These are phyloP conservation scores for Notospermus geniculatus DNA, from an alignment of 1,140 invertebrate genomes.

Conservation along the genomic window DNA sequence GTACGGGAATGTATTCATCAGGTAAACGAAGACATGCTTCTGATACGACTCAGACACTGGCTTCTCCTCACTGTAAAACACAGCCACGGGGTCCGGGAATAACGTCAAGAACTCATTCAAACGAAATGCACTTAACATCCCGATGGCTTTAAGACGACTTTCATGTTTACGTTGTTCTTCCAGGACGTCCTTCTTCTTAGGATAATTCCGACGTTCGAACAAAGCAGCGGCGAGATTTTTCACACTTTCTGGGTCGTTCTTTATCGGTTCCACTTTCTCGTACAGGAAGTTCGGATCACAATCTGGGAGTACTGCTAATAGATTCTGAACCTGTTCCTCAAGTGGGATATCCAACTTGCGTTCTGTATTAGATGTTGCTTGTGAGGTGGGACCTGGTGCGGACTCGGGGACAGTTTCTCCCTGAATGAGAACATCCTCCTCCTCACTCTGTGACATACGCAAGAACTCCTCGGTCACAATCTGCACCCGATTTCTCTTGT, in stretches of 20 bases:
- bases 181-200: slow-evolving; percentile 57
- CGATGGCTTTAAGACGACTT: slow-evolving; percentile 29
- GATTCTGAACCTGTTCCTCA: slow-evolving; percentile 46
- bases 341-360: slow-evolving; percentile 50
- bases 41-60: slow-evolving; percentile 44
- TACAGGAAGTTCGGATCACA: slow-evolving; percentile 61
- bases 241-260: slow-evolving; percentile 29
- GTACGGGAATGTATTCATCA: slow-evolving; percentile 44
- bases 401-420: slow-evolving; percentile 15
- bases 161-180: slow-evolving; percentile 38
- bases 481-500: slow-evolving; percentile 40
- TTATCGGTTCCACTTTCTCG: slow-evolving; percentile 33
- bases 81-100: slow-evolving; percentile 60
- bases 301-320: slow-evolving; percentile 49
- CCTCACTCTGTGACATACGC: slow-evolving; percentile 13
- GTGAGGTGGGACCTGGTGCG: slow-evolving; percentile 11
- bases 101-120: slow-evolving; percentile 60
- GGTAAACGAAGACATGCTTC: slow-evolving; percentile 38
- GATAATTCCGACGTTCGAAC: slow-evolving; percentile 58
- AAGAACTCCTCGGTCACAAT: slow-evolving; percentile 45
- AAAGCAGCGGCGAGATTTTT: slow-evolving; percentile 38
- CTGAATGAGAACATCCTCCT: background rate
- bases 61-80: slow-evolving; percentile 57
- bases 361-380: slow-evolving; percentile 10
- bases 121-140: slow-evolving; percentile 47